Percentiles rank a stretch among this genome's conserved stretches.
Evolutionary conservation across 2,888 invertebrate genomes (phyloP).

Genomic region (Nemotelus nigrinus): DNA sequence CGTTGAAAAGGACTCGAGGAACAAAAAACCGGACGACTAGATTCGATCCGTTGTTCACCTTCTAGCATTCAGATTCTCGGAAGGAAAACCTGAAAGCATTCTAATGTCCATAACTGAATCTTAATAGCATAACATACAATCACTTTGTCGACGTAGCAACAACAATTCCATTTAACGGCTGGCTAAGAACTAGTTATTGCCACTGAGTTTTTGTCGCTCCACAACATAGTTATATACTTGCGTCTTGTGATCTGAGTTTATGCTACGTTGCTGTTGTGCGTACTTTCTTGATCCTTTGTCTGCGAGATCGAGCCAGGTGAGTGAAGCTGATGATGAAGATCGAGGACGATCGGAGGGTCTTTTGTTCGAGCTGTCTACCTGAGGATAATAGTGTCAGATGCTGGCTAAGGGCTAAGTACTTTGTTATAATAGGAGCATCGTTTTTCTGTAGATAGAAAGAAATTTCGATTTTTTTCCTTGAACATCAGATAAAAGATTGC

Average conservation of each 20-base stretch:
- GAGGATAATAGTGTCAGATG: slow-evolving; percentile 30
- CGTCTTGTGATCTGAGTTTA: slow-evolving; percentile 6
- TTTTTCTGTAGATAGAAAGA: not conserved
- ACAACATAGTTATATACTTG: not conserved
- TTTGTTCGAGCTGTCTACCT: slow-evolving; percentile 31
- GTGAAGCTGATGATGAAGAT: slow-evolving; percentile 1
- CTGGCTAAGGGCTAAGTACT: slow-evolving; percentile 29
- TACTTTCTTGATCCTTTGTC: slow-evolving; percentile 28
- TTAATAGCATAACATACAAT: not conserved
- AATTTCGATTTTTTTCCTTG: not conserved
- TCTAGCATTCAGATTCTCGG: slow-evolving; percentile 7
- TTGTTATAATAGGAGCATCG: not conserved
- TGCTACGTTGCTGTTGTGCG: not conserved
- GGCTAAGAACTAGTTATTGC: slow-evolving; percentile 23
- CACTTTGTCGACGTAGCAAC: not conserved
- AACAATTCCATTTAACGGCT: not conserved
- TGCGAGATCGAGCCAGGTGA: slow-evolving; percentile 31
- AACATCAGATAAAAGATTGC: slow-evolving; percentile 7
- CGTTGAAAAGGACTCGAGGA: not conserved
- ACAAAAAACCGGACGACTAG: slow-evolving; percentile 12
- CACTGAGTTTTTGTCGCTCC: not conserved
- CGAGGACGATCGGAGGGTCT: slow-evolving; percentile 10
- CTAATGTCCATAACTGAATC: slow-evolving; percentile 18
- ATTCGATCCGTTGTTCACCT: not conserved
- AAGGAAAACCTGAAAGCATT: slow-evolving; percentile 31